These are phyloP conservation scores for Pinna nobilis DNA, from an alignment of 1,140 invertebrate genomes.

Conservation along the genomic window DNA sequence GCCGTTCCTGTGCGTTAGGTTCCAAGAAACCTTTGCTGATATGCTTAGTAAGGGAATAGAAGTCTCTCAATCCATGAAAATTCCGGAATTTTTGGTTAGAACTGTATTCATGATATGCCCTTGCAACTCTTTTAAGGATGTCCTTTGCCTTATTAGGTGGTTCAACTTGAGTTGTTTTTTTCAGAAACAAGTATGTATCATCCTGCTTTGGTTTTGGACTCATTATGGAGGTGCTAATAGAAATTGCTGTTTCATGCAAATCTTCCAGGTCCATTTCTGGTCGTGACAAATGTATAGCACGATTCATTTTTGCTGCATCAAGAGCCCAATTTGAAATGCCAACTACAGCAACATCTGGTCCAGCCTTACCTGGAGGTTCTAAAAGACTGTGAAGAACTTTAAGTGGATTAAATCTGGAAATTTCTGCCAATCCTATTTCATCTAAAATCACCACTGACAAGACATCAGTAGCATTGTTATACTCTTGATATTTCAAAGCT, in stretches of 20 bases:
- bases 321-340: slow-evolving; percentile 60
- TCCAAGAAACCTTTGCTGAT: slow-evolving; percentile 32
- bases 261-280: slow-evolving; percentile 54
- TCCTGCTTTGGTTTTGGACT: neutral
- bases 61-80: slow-evolving; percentile 65
- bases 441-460: slow-evolving; percentile 50
- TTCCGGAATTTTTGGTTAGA: slow-evolving; percentile 45
- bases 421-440: slow-evolving; percentile 54
- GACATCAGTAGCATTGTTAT: slow-evolving; percentile 39
- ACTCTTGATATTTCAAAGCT: slow-evolving; percentile 42
- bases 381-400: slow-evolving; percentile 53
- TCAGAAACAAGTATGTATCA: neutral
- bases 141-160: neutral
- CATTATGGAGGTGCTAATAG: slow-evolving; percentile 32
- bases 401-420: slow-evolving; percentile 47
- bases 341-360: slow-evolving; percentile 48
- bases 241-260: slow-evolving; percentile 45
- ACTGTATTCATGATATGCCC: slow-evolving; percentile 49
- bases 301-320: slow-evolving; percentile 60
- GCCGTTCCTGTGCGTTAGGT: neutral
- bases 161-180: neutral
- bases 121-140: slow-evolving; percentile 43
- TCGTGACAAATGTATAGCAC: slow-evolving; percentile 53
- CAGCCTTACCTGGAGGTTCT: slow-evolving; percentile 38
- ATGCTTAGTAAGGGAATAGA: slow-evolving; percentile 64